Evolutionary conservation across 2,888 invertebrate genomes (phyloP), one percentile per base, ranked within the genome.

Genomic region (Drosophila atroscutellata): DNA sequence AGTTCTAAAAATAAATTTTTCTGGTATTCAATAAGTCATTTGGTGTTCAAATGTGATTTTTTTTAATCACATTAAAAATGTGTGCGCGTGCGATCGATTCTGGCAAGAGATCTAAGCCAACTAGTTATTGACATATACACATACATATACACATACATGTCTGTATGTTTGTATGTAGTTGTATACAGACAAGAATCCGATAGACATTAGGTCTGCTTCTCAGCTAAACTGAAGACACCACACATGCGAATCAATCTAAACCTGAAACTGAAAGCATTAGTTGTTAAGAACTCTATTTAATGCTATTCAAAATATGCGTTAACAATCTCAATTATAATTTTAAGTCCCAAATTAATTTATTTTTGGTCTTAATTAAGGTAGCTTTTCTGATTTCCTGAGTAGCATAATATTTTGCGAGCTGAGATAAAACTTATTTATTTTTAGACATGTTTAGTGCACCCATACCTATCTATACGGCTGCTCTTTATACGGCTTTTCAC

Each of bases 51-150:
- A 20, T 68, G 67, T 49, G 34, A 49, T 34, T 45, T n/a, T 28
- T 51, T 60, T 72, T 6, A 55, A 47, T 49, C 63, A 79, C 69
- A 68, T 74, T 73, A 61, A 64, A 67, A 79, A 78, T 73, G 55
- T 55, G 55, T 42, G 52, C 54, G 63, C 57, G 57, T 63, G 59
- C 63, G 74, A 39, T 42, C 58, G 57, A 15, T 42, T 54, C 20
- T 2, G 42, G 32, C 39, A 50, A 49, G n/a, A 59, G 24, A 42
- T 49, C 15, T 9, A n/a, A 52, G 20, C 58, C 24, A 74, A 76
- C 74, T 39, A 39, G 67, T 76, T 68, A 45, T 26, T 13, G 7
- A 24, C 3, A 36, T 0, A 36, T 5, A 36, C 0, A 36, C 3
- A 24, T 9, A 15, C 26, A 18, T 45, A n/a, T 1, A 3, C 7